Evolutionary conservation across 2,113 vertebrate genomes (phyloP).

Genomic region (Heptranchias perlo): DNA sequence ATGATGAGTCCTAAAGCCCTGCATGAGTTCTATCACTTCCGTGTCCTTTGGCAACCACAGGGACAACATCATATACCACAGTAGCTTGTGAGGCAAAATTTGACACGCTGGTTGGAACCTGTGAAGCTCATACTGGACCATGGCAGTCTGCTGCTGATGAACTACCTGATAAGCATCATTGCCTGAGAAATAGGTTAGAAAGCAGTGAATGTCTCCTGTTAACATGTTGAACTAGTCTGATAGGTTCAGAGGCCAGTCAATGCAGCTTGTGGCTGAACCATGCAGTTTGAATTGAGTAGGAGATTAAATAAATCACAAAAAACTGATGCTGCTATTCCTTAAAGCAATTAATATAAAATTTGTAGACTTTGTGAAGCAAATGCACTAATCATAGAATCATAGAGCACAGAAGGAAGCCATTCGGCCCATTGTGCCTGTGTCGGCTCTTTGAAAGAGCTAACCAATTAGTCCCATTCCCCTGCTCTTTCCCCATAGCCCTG

Average conservation of each 20-base stretch:
- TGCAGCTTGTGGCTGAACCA: not conserved
- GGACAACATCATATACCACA: conserved; percentile 78
- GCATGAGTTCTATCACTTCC: not conserved
- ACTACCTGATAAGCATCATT: conserved; percentile 71
- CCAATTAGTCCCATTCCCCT: too few species aligned
- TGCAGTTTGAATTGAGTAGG: not conserved
- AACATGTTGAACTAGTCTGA: not conserved
- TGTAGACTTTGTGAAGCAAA: not conserved
- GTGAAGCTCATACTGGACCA: conserved; percentile 71
- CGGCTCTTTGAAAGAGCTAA: too few species aligned
- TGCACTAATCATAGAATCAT: not conserved
- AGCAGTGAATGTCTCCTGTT: not conserved
- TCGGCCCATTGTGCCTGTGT: too few species aligned
- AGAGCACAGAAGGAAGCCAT: too few species aligned
- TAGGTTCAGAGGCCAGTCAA: not conserved
- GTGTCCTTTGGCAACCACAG: conserved; percentile 71
- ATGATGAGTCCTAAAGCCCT: not conserved
- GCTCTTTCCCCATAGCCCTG: too few species aligned
- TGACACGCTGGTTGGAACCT: conserved; percentile 41
- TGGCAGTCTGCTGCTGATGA: conserved; percentile 85
- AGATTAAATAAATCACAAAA: not conserved
- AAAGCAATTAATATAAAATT: not conserved
- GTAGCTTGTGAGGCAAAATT: conserved; percentile 57
- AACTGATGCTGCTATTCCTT: not conserved
- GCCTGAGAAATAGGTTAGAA: not conserved